phyloP scores from a whole-genome alignment of 2,888 invertebrate species.

The Tenodera sinensis region DNA sequence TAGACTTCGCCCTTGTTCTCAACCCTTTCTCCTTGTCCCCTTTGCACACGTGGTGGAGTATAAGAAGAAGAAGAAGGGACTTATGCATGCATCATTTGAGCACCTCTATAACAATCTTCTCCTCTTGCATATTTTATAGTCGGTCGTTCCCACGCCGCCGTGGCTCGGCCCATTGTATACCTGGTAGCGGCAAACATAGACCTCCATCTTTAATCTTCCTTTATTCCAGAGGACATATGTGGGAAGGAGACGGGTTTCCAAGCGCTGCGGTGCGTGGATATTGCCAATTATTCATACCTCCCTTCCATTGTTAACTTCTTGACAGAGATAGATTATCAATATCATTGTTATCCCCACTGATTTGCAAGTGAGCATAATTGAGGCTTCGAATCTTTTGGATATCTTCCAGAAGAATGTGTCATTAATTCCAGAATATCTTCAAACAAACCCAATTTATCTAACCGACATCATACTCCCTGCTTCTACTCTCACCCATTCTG shows the following conservation, averaged over 20 bases:
- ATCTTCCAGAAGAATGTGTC: too few relatives aligned
- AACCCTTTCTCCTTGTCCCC: background rate
- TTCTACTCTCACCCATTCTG: too few relatives aligned
- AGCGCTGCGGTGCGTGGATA: background rate
- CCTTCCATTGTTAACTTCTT: background rate
- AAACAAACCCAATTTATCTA: too few relatives aligned
- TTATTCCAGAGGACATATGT: background rate
- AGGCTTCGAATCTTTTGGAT: background rate
- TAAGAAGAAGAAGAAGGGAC: background rate
- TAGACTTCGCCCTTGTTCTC: background rate
- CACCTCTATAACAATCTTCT: background rate
- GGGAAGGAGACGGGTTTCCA: background rate
- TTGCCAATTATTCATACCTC: slow-evolving; percentile 8
- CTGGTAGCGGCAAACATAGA: background rate
- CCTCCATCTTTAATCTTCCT: slow-evolving; percentile 15
- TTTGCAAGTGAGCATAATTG: background rate
- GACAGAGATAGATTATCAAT: background rate
- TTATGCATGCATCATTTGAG: slow-evolving; percentile 20
- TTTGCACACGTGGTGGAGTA: background rate
- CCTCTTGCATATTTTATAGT: slow-evolving; percentile 18
- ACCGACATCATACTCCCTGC: too few relatives aligned
- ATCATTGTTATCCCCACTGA: background rate
- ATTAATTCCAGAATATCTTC: too few relatives aligned
- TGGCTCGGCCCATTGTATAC: background rate
- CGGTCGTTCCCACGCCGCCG: slow-evolving; percentile 13